Base-by-base conservation (phyloP, 2,113 vertebrate genomes). In the Platichthys stellatus region DNA sequence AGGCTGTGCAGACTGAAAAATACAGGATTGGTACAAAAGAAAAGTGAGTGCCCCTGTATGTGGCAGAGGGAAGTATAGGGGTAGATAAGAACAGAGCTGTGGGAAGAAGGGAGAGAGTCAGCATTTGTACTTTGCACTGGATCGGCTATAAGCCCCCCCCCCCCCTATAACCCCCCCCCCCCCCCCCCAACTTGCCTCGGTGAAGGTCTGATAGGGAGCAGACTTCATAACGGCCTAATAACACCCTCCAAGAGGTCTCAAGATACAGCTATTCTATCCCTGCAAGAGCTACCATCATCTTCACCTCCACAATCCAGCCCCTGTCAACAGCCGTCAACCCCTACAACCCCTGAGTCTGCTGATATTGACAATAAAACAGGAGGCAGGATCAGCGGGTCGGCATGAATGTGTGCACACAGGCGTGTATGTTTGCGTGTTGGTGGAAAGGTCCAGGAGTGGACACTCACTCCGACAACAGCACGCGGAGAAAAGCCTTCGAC, bases 351-450 rank as follows among this genome's bases (percentile, higher is more conserved):
- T 67, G 74, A 80, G 78, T 80, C 54, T 47, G 43, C 75, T 80
- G 81, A 90, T 92, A 91, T 91, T 90, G 90, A 92, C 88, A 88
- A 91, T 89, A 90, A 92, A 90, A 86, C 81, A 82, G 81, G 82
- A 84, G 80, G 84, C 49, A 69, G 81, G 86, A 90, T 86, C 84
- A 83, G 81, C 26, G 3, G 76, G 83, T 68, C 23, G 2, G 63
- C 43, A 1, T 49, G 59, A 73, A 80, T 71, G 80, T 78, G 82
- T 78, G 82, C 76, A 43, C 40, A 13, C 40, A 4, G 40, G 71
- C 60, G 49, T 80, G 82, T 69, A 81, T 31, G 43, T 82, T 74
- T 69, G 76, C 4, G 24, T 28, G 74, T 17, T 63, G 70, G 74
- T 64, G 59, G 20, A n/a, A n/a, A 24, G 65, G 58, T 81, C 67